Evolutionary conservation across 2,113 vertebrate species (phyloP), one percentile per base, ranked within the genome.

Genomic region (Lucifuga dentata): DNA sequence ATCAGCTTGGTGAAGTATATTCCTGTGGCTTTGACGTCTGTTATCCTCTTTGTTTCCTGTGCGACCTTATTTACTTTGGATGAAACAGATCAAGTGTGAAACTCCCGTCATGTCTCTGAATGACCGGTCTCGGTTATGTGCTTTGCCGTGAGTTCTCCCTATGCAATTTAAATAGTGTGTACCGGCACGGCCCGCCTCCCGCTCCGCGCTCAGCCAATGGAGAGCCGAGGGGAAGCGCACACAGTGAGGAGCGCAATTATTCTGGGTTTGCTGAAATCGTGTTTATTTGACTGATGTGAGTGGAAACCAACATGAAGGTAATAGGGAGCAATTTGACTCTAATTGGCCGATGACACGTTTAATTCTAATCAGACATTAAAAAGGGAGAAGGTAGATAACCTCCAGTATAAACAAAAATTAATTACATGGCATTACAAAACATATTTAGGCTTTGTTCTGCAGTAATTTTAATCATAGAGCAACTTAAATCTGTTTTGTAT

Each of bases 161-260:
- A 83, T 86, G 80, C 86, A 65, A 74, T 93, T 93, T 93, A 91
- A 92, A 84, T 70, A 29, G 48, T 33, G 65, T 46, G 58, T 78
- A 77, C 85, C 85, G 65, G 78, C 68, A 7, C 16, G 50, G 21
- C 32, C 78, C 88, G 78, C 90, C 89, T 83, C 38, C 66, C 4
- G 8, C 35, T 20, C 20, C 5, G 26, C 5, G 53, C 20, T 48
- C 46, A 41, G 50, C 88, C 85, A 89, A 86, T 89, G 43, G 10
- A 8, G 49, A 3, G 40, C 52, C 26, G 57, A 57, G 32, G 66
- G 68, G 53, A 62, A 17, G 72, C 13, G 61, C 49, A 1, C 66
- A 32, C 23, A 2, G 44, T 0, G 3, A 26, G 10, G 4, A 32
- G 0, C 64, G 38, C 23, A 52, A 45, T 58, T 32, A 51, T 0